A percentile compares a stretch with the other conserved stretches of the same genome.
These are phyloP conservation scores for Perizoma affinitatum DNA, from an alignment of 2,888 invertebrate species.

Conservation along the genomic window DNA sequence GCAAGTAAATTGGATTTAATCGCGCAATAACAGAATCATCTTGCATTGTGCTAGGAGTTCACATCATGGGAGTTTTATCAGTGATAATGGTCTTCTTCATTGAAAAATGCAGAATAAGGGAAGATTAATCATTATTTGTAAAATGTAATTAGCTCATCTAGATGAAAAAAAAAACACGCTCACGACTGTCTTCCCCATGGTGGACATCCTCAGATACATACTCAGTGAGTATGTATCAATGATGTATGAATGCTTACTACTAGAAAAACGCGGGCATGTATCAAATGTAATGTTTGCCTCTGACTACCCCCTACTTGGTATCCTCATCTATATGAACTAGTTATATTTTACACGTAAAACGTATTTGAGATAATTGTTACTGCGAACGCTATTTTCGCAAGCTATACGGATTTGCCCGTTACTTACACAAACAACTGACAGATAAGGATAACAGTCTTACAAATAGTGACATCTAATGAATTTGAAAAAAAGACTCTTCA, in stretches of 20 bases:
- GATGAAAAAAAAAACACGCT: no score
- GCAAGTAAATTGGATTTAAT: constrained; percentile 47
- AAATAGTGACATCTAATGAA: constrained; percentile 64
- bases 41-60: constrained; percentile 44
- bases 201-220: no score
- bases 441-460: constrained; percentile 72
- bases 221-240: no score
- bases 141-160: constrained; percentile 2
- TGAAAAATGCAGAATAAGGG: constrained; percentile 6
- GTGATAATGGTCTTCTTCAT: constrained; percentile 25
- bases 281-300: no score
- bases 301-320: no score
- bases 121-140: constrained; percentile 11
- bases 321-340: no score
- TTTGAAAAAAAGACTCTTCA: constrained; percentile 58
- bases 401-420: constrained; percentile 70
- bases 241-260: no score
- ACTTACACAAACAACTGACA: constrained; percentile 66
- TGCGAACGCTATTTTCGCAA: constrained; percentile 70
- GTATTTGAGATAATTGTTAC: constrained; percentile 64
- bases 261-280: no score
- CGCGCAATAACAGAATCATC: constrained; percentile 36
- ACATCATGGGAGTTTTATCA: constrained; percentile 49
- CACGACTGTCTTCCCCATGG: no score
- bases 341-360: no score